These are phyloP conservation scores for Drosophila leonis DNA, from an alignment of 2,888 invertebrate genomes.

Conservation along the genomic window DNA sequence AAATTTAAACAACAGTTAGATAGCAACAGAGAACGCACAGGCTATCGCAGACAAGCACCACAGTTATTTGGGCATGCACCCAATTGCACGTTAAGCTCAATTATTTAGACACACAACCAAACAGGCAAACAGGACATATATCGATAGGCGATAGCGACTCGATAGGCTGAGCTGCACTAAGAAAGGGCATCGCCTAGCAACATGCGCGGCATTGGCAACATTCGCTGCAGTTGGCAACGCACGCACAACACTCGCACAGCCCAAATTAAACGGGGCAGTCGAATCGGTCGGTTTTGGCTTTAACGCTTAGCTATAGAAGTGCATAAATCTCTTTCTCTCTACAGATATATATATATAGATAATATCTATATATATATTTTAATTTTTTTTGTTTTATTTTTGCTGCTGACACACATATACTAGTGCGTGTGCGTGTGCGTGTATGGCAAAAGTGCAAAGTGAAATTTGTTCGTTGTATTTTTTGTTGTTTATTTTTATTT, in stretches of 20 bases:
- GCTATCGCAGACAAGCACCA: neutral
- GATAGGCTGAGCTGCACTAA: conserved; percentile 4
- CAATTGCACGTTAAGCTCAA: neutral
- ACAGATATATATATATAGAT: neutral
- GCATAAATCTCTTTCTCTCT: neutral
- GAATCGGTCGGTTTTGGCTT: conserved; percentile 46
- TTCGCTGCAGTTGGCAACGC: conserved; percentile 44
- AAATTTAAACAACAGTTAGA: no score
- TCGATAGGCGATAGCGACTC: conserved; percentile 12
- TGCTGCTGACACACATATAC: conserved; percentile 21
- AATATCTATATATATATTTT: neutral
- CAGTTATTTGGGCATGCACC: neutral
- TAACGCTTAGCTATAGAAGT: neutral
- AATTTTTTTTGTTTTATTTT: conserved; percentile 10
- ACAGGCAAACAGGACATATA: neutral
- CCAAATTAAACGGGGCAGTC: conserved; percentile 44
- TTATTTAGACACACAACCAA: neutral
- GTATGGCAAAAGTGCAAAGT: conserved; percentile 8
- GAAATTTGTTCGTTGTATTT: conserved; percentile 8
- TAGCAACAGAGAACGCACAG: no score
- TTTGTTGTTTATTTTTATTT: conserved; percentile 8
- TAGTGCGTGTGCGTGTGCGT: neutral
- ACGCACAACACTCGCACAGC: conserved; percentile 21
- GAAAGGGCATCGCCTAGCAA: conserved; percentile 27
- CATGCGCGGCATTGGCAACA: conserved; percentile 33